Evolutionary conservation across 2,113 vertebrate genomes (phyloP), one percentile per base, ranked within the genome.

Genomic region (Istiophorus platypterus): DNA sequence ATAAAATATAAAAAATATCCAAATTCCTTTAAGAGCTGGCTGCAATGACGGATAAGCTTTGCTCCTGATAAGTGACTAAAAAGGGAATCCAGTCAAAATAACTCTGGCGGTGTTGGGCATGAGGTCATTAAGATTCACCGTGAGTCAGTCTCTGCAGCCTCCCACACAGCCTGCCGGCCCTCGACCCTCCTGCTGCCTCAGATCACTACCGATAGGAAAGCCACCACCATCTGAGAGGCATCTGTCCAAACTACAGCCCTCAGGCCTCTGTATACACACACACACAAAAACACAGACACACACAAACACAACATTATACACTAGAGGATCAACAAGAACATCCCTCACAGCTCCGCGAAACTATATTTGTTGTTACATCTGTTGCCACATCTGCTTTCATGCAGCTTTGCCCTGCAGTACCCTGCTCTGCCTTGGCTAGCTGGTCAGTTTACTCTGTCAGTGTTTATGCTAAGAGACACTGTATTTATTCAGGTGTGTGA

Each of bases 211-310:
- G 94, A 84, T 69, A 96, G 56, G 24, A 97, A 98, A 71, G 96
- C 96, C 86, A 96, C 94, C 58, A 95, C 37, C 96, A 97, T 96
- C 94, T 97, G 96, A 94, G 96, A 97, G 22, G 95, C 95, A 87
- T 99, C 97, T 80, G 95, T 96, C 97, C 96, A 97, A 81, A 97
- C 96, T 63, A 96, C 96, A 41, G 97, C 96, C 89, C 97, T 96
- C 85, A 97, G 80, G 79, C 96, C 96, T 83, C 96, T 94, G 94
- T 96, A 77, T 57, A 47, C 59, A 67, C 66, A 72, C 61, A 62
- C 37, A 76, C 42, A 72, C 45, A 61, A 24, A 69, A 59, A 59
- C 58, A 84, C 67, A 66, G 49, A 73, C 65, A 76, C 41, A 42
- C 41, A 42, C 41, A 42, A 12, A 74, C 37, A 73, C 34, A 49